These are phyloP conservation scores for Novumbra hubbsi DNA, from an alignment of 2,797 vertebrate genomes.

Conservation along the genomic window DNA sequence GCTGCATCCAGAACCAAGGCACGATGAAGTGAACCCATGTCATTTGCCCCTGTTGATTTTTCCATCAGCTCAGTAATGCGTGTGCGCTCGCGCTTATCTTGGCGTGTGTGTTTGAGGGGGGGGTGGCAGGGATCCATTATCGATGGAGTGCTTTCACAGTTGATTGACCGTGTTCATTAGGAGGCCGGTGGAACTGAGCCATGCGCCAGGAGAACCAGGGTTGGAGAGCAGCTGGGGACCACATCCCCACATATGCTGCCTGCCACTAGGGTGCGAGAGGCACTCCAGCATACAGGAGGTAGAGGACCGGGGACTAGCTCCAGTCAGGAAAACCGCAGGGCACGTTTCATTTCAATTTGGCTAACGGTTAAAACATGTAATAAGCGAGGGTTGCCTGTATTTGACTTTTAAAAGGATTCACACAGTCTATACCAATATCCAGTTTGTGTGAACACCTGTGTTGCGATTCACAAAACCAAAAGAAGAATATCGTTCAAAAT, in stretches of 20 bases:
- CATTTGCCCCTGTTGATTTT: conserved; percentile 43
- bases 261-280: conserved; percentile 40
- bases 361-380: background rate
- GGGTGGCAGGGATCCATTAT: conserved; percentile 49
- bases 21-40: conserved; percentile 32
- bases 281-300: background rate
- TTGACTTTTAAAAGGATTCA: background rate
- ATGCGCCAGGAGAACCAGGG: conserved; percentile 35
- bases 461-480: conserved; percentile 1
- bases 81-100: conserved; percentile 27
- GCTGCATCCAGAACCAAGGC: conserved; percentile 29
- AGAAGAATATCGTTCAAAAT: background rate
- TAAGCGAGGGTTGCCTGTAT: background rate
- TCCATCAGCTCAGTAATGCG: conserved; percentile 41
- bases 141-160: conserved; percentile 51
- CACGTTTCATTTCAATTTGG: background rate
- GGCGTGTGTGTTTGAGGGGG: conserved; percentile 25
- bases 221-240: conserved; percentile 54
- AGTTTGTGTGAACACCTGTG: background rate
- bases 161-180: conserved; percentile 45
- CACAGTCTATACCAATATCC: background rate
- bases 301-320: background rate
- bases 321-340: conserved; percentile 1
- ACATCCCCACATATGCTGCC: conserved; percentile 51
- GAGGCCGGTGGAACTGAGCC: conserved; percentile 32